Evolutionary conservation across 2,113 vertebrate species (phyloP), one percentile per base, ranked within the genome.

Genomic region (Paradoxurus hermaphroditus): DNA sequence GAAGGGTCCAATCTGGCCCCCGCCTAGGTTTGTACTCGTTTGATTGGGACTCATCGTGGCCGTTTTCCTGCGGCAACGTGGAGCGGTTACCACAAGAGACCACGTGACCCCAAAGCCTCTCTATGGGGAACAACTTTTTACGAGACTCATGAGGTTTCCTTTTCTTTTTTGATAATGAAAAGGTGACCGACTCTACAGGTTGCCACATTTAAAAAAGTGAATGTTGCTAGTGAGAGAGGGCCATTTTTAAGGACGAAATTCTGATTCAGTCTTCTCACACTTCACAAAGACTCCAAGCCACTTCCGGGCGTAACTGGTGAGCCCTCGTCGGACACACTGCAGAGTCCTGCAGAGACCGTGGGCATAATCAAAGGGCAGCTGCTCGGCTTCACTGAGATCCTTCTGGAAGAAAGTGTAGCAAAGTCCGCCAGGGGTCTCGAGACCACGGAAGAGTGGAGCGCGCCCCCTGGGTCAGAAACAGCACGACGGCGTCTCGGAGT

Each of bases 111-210:
- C 27, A 70, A 56, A 27, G 53, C 41, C 79, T 59, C 75, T 91
- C 46, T 51, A 25, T 10, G 5, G 31, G 39, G 36, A 15, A 10
- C 25, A 18, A 82, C 31, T 25, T 68, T 53, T 59, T 62, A n/a
- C 1, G 13, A 3, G 25, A 56, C 34, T 79, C 86, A 39, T 25
- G 59, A 82, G 13, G 29, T 34, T 49, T 82, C 70, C 82, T 31
- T 79, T 92, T 82, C 36, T 41, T 63, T 90, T 81, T 79, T 89
- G n/a, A 93, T 67, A 81, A 94, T 11, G 21, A 83, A 94, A 89
- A 78, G 21, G 12, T 81, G 53, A 51, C 4, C 73, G 59, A 77
- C 21, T 34, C 70, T 4, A 77, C 31, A 82, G 41, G 27, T 9
- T 84, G 21, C 63, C 16, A 53, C 49, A 88, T 77, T 70, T 90